Base-by-base conservation (phyloP, 1,140 invertebrate genomes). In the Atta colombica region DNA sequence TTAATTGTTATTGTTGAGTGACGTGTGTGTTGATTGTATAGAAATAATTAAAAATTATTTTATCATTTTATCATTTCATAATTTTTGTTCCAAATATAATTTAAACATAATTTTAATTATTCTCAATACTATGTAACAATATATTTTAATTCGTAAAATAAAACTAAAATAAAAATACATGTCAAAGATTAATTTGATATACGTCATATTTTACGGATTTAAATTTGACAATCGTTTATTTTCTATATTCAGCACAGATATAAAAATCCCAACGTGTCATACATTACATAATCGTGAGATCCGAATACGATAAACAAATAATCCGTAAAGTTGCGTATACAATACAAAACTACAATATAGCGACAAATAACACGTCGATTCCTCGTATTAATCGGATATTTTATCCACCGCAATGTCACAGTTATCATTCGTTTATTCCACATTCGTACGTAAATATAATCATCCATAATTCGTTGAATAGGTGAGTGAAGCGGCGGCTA, bases 371-470 rank as follows among this genome's bases (percentile, higher is more conserved):
- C 14, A 6, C 5, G n/a, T 45, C 39, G 69, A 74, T 75, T 55
- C 10, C 63, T 39, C 49, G 77, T 3, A 49, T 69, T 49, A 84
- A 61, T 84, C 65, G 6, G 71, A 75, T 51, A 74, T 74, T 84
- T 84, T 28, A 75, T 84, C 14, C 8, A 31, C 55, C 18, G 25
- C 39, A 49, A 68, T 53, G 77, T 53, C 45, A 25, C 16, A 49
- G 68, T 21, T 75, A 84, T 74, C 69, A 61, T 45, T 74, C 55
- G n/a, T 84, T 74, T 21, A 21, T 16, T 35, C 78, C 35, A 49
- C 35, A 18, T 49, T 25, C 55, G 7, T 51, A 49, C 18, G 18
- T 51, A 60, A 61, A 49, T 82, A 49, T 61, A 74, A 82, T 80
- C 31, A 80, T 12, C 31, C 66, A 72, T 69, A 60, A 31, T 6